Conservation (phyloP, 1,140 invertebrate species). For the Tetramorium alpestre region DNA sequence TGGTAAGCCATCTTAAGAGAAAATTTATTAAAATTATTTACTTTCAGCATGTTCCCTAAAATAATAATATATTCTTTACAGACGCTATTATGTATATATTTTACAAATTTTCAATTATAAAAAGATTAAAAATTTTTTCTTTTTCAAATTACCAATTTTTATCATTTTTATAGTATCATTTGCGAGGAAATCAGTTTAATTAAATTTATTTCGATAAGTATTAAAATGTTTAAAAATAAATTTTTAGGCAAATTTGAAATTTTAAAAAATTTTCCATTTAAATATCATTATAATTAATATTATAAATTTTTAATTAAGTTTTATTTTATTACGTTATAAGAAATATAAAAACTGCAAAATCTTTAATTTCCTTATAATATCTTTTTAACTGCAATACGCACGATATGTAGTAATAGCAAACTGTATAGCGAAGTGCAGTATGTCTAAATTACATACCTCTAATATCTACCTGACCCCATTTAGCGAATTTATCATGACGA, state of each 20-base stretch:
- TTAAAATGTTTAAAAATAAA: neutral
- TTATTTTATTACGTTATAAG: neutral
- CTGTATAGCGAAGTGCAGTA: neutral
- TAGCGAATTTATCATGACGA: conserved; percentile 48
- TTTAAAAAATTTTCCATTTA: neutral
- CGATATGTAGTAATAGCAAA: neutral
- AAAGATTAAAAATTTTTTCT: neutral
- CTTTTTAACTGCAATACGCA: neutral
- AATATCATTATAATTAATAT: neutral
- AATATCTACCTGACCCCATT: conserved; percentile 36
- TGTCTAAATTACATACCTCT: conserved; percentile 23
- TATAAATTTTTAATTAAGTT: neutral
- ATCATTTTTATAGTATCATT: neutral
- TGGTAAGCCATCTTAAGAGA: neutral
- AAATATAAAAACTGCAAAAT: neutral
- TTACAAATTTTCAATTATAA: neutral
- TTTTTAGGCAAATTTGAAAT: neutral
- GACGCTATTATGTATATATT: neutral
- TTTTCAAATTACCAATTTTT: conserved; percentile 1
- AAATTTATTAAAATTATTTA: neutral
- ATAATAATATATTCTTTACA: no score
- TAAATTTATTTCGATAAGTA: neutral
- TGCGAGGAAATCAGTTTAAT: neutral
- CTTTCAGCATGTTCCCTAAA: neutral
- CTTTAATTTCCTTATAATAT: neutral